Percentiles rank a stretch among this genome's conserved stretches.
phyloP scores from a whole-genome alignment of 1,140 invertebrate genomes.

The Antheraea mylitta region DNA sequence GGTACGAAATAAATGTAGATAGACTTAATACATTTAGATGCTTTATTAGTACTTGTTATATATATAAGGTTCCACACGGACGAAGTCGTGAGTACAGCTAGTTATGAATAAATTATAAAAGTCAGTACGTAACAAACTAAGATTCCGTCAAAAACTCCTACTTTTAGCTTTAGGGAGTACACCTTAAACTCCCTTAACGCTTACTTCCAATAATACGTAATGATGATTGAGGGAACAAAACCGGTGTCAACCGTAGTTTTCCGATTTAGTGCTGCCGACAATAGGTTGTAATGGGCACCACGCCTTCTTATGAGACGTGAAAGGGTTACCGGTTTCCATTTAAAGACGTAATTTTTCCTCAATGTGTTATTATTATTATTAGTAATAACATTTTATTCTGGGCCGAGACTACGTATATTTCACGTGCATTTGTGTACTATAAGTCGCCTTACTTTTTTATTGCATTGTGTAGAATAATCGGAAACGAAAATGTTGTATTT shows the following conservation, averaged over 20 bases:
- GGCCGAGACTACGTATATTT: not conserved
- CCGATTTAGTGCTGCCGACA: conserved; percentile 38
- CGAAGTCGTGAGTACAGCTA: no score
- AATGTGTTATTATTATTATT: not conserved
- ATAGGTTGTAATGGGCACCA: not conserved
- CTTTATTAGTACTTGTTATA: no score
- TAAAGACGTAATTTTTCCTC: not conserved
- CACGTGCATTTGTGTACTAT: not conserved
- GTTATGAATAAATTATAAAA: no score
- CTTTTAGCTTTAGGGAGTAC: no score
- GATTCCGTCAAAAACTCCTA: no score
- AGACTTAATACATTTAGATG: no score
- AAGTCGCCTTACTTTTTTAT: no score
- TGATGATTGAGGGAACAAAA: conserved; percentile 42
- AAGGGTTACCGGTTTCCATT: not conserved
- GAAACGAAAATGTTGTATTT: no score
- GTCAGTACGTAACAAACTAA: no score
- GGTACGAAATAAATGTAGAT: no score
- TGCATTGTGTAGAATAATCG: no score
- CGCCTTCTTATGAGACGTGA: conserved; percentile 1
- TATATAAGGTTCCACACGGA: no score
- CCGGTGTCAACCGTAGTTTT: conserved; percentile 44
- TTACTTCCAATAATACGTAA: conserved; percentile 28
- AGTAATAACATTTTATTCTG: not conserved
- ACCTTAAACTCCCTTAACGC: not conserved